Evolutionary conservation across 2,797 vertebrate genomes (phyloP).

Genomic region (Protosalanx chinensis): DNA sequence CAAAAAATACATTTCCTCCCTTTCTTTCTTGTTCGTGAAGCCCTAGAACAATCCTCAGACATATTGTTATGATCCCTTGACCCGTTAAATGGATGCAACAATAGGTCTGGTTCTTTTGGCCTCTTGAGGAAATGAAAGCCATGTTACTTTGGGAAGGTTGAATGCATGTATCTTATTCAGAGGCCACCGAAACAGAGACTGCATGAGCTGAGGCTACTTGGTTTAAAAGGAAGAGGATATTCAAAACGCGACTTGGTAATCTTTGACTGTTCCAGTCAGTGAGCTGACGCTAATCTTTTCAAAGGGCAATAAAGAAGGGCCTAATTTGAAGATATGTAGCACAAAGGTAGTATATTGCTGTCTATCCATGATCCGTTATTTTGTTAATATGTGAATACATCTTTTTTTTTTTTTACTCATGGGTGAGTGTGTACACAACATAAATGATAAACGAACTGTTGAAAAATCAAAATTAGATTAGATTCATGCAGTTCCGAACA

Average conservation of each 20-base stretch:
- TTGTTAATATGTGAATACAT: constrained; percentile 5
- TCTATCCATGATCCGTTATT: not conserved
- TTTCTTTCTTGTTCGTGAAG: constrained; percentile 47
- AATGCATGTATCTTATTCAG: constrained; percentile 1
- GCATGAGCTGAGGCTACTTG: constrained; percentile 18
- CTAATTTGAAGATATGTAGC: not conserved
- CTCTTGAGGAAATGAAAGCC: constrained; percentile 60
- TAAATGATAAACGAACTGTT: not conserved
- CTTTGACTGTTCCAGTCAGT: constrained; percentile 7
- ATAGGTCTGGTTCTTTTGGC: constrained; percentile 60
- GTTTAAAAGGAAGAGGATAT: constrained; percentile 8
- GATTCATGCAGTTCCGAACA: no score
- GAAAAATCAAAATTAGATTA: not conserved
- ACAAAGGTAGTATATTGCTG: constrained; percentile 1
- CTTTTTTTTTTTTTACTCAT: no score
- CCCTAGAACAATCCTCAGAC: constrained; percentile 71
- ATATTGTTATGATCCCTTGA: constrained; percentile 75
- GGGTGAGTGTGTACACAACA: not conserved
- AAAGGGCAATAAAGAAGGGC: not conserved
- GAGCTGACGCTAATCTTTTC: not conserved
- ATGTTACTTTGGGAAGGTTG: constrained; percentile 36
- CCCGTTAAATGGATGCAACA: constrained; percentile 73
- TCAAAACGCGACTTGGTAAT: not conserved
- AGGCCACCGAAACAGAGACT: constrained; percentile 2
- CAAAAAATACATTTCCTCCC: constrained; percentile 62